Evolutionary conservation across 2,797 vertebrate genomes (phyloP).

Genomic region (Carcharodon carcharias): DNA sequence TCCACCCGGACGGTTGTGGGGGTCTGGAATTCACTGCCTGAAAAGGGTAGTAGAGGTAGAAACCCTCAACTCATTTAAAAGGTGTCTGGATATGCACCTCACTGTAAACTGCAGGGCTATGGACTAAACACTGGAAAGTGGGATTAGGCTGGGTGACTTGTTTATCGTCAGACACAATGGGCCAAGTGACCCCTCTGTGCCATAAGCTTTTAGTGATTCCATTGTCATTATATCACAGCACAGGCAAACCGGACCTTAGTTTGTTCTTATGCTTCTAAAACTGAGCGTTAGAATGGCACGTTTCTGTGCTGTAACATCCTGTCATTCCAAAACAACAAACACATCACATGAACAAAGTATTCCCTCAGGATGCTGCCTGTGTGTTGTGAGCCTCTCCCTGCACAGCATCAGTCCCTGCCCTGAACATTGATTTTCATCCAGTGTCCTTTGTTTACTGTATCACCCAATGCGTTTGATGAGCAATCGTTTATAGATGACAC

Average conservation of each 20-base stretch:
- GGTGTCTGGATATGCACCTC: no score
- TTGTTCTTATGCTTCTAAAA: neutral
- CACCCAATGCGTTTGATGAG: neutral
- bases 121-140: no score
- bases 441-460: neutral
- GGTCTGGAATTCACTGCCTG: no score
- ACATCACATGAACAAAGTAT: neutral
- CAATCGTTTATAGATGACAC: neutral
- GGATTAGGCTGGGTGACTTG: no score
- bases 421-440: neutral
- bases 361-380: neutral
- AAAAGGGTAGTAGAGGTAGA: no score
- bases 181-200: no score
- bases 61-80: no score
- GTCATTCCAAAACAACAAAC: constrained; percentile 16
- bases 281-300: neutral
- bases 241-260: neutral
- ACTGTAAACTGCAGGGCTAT: no score
- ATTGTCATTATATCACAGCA: neutral
- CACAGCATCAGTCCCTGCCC: neutral
- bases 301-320: neutral
- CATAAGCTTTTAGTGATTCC: neutral
- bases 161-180: no score
- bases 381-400: neutral
- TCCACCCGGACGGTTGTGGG: no score